phyloP scores from a whole-genome alignment of 35 echinoderm and acorn worm genomes.

The Diadema setosum region DNA sequence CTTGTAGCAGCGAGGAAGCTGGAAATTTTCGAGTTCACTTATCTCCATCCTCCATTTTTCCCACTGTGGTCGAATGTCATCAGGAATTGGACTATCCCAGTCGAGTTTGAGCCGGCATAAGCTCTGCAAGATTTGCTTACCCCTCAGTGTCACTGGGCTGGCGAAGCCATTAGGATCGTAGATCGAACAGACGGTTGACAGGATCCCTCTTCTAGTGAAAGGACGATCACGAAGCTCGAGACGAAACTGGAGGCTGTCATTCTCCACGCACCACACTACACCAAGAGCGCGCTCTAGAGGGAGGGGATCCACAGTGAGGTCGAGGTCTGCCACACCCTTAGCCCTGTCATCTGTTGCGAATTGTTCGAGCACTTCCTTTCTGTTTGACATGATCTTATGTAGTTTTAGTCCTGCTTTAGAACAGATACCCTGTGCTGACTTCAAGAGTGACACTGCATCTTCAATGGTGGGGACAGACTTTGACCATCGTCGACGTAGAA shows the following conservation, averaged over 20 bases:
- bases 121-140: conserved; percentile 43
- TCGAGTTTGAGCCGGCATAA: too few species aligned
- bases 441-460: conserved; percentile 16
- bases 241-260: conserved; percentile 23
- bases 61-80: too few species aligned
- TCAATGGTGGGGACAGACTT: conserved; percentile 32
- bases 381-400: conserved; percentile 19
- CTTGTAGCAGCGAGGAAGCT: conserved; percentile 27
- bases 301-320: not conserved
- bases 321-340: conserved; percentile 8
- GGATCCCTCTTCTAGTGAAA: conserved; percentile 35
- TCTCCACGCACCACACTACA: conserved; percentile 25
- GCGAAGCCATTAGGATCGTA: conserved; percentile 38
- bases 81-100: too few species aligned
- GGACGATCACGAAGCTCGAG: conserved; percentile 12
- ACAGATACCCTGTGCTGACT: not conserved
- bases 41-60: too few species aligned
- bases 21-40: not conserved
- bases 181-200: conserved; percentile 31
- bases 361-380: not conserved
- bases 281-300: conserved; percentile 21
- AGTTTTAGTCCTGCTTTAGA: conserved; percentile 28
- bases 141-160: conserved; percentile 16
- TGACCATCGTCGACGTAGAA: conserved; percentile 83
- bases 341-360: conserved; percentile 28